Base-by-base conservation (phyloP, 2,888 invertebrate species). In the Lycia hirtaria region DNA sequence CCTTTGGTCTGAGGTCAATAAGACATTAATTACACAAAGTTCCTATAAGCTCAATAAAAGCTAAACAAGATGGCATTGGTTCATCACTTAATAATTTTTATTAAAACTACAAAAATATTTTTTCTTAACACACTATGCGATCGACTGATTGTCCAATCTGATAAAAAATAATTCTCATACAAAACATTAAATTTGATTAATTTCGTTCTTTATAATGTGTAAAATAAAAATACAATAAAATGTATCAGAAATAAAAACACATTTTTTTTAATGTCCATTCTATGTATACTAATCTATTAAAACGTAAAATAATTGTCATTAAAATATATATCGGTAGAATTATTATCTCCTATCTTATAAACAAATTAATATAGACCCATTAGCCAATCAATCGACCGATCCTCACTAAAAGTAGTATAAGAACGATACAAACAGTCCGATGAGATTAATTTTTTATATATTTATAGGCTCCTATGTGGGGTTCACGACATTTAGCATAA, bases 61-160 rank as follows among this genome's bases (percentile, higher is more conserved):
- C 87, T 83, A 78, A 76, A 67, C 65, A 65, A 70, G 80, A 88
- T 88, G 88, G 88, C 88, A 81, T 83, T 80, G 72, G 56, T 74
- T 60, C 75, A 84, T 86, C 81, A 85, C 82, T 78, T 80, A 75
- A 64, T 26, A 71, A 73, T 67, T 80, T 80, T 72, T 72, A 69
- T 71, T 76, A 78, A n/a, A 69, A 69, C 80, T 84, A 84, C 73
- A 84, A 85, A 85, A 85, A 85, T 84, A 84, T 76, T 78, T 81
- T 62, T 78, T 68, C 77, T 77, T 77, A 78, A 61, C 51, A 59
- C 48, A 32, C 64, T 65, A 69, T 30, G 55, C 41, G 72, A 76
- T 75, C 76, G 73, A 79, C 69, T 75, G 80, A 81, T 75, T 80
- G 75, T 54, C 44, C 44, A 41, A 54, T 38, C 17, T 15, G 41